A percentile compares a stretch with the other conserved stretches of the same genome.
phyloP scores from a whole-genome alignment of 2,797 vertebrate genomes.

The Leptodactylus fallax region DNA sequence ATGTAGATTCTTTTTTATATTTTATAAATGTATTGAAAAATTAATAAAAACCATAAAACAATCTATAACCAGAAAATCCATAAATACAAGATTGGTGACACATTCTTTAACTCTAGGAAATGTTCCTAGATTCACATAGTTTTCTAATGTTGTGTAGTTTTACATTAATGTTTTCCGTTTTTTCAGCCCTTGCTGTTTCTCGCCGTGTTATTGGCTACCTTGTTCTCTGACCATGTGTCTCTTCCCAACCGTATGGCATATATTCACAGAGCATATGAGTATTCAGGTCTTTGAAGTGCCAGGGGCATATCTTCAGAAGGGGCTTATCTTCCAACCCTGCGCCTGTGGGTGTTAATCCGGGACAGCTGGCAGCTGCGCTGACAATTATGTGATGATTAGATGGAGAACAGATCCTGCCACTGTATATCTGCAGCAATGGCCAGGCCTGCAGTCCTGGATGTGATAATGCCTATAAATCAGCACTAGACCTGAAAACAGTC shows the following conservation, averaged over 20 bases:
- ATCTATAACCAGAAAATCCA: too few species aligned
- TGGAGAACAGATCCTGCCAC: not conserved
- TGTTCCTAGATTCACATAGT: too few species aligned
- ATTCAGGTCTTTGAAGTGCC: conserved; percentile 4
- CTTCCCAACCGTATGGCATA: not conserved
- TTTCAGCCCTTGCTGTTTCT: not conserved
- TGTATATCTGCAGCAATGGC: not conserved
- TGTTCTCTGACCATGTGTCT: not conserved
- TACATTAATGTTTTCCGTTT: not conserved
- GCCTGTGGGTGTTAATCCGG: not conserved
- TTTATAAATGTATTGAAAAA: too few species aligned
- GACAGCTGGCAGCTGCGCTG: not conserved
- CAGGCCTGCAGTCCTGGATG: not conserved
- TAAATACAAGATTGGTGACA: too few species aligned
- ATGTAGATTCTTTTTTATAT: too few species aligned
- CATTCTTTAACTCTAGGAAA: too few species aligned
- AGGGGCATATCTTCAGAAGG: conserved; percentile 16
- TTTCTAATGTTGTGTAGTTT: not conserved
- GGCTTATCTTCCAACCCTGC: not conserved
- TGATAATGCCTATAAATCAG: not conserved
- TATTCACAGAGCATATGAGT: not conserved
- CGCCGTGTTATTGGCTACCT: not conserved
- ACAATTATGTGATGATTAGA: not conserved
- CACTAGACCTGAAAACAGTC: not conserved
- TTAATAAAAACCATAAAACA: too few species aligned